Conservation (phyloP, 1,140 invertebrate species). For the Conopomorpha cramerella region DNA sequence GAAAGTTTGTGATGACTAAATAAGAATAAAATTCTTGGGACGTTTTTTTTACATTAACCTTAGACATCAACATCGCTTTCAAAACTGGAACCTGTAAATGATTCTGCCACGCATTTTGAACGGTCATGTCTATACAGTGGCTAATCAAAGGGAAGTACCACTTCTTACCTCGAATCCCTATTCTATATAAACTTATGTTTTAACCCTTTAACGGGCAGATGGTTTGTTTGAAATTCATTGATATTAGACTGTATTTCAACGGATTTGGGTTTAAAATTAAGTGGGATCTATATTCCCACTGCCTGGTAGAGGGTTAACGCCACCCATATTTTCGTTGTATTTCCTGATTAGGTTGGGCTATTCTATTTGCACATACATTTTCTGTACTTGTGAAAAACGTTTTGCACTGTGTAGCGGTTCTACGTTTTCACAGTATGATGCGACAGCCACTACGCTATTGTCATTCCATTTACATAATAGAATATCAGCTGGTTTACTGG, state of each 20-base stretch:
- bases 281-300: too few species aligned
- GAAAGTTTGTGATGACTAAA: too few species aligned
- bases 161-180: constrained; percentile 14
- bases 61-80: too few species aligned
- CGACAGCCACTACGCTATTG: constrained; percentile 11
- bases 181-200: constrained; percentile 10
- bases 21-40: too few species aligned
- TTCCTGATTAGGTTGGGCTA: constrained; percentile 9
- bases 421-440: constrained; percentile 3
- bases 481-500: constrained; percentile 4
- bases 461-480: constrained; percentile 14
- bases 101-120: too few species aligned
- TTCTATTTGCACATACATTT: constrained; percentile 10
- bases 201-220: too few species aligned
- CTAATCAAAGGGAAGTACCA: constrained; percentile 15
- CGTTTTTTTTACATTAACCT: too few species aligned
- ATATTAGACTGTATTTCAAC: too few species aligned
- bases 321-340: constrained; percentile 16
- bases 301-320: too few species aligned
- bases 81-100: too few species aligned
- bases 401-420: constrained; percentile 9
- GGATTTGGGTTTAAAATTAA: too few species aligned
- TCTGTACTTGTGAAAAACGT: constrained; percentile 13
- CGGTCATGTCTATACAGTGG: constrained; percentile 10
- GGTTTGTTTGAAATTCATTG: too few species aligned